Base-by-base conservation (phyloP, 2,888 invertebrate genomes). In the Thymelicus lineola region DNA sequence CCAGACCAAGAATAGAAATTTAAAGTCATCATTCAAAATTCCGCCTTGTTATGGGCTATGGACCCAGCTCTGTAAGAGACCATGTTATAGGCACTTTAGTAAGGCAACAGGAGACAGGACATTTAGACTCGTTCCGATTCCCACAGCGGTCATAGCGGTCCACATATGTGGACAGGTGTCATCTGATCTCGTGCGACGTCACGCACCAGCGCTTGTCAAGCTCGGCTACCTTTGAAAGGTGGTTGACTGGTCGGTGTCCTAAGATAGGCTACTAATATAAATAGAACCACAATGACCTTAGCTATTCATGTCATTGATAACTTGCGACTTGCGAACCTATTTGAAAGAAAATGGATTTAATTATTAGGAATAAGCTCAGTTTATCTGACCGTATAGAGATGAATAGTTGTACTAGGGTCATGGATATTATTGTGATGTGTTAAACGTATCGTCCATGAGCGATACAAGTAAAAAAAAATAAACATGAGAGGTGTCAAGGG, bases 161-260 rank as follows among this genome's bases (percentile, higher is more conserved):
- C 28, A 28, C 50, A 50, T 17, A 20, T 14, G 55, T 55, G 28
- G 80, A 75, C 73, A 81, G 71, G 74, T 75, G 66, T 46, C 48
- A 67, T 6, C 6, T n/a, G 80, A 82, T 75, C 77, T 80, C 82
- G 83, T 84, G 84, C 69, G 80, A 77, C 72, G 81, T 76, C 72
- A 36, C 79, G 80, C 79, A 67, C 67, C 55, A 75, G 65, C 70
- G 77, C 70, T 17, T 76, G 79, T 74, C 75, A 74, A 72, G 81
- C 80, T 64, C 53, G 14, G 59, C 14, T 65, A 57, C 42, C 50
- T 48, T 48, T 35, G 64, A 62, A 48, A 66, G 61, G 53, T 55
- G 36, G 38, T 59, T 67, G 60, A 60, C 53, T 53, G 45, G 42
- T 36, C 48, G 1, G 35, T n/a, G 15, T 50, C 5, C 35, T 62